A percentile compares a stretch with the other conserved stretches of the same genome.
These are phyloP conservation scores for Micromesistius poutassou DNA, from an alignment of 2,797 vertebrate genomes.

Conservation along the genomic window DNA sequence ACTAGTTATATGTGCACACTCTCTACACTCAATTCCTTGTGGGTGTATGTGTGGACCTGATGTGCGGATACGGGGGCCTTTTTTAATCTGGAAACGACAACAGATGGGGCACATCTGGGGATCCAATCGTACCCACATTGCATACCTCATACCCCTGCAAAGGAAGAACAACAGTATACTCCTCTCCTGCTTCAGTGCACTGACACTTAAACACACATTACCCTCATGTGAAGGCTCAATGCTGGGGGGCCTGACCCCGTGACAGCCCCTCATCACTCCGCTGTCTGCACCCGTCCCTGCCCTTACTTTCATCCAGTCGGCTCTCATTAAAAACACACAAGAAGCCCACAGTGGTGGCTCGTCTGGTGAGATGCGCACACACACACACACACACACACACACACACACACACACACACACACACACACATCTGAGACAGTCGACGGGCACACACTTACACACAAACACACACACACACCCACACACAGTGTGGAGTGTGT, in stretches of 20 bases:
- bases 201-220: conserved; percentile 30
- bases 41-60: not conserved
- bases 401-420: not conserved
- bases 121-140: not conserved
- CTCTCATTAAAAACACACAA: conserved; percentile 41
- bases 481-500: not conserved
- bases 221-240: not conserved
- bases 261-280: conserved; percentile 33
- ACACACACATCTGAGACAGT: not conserved
- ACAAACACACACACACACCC: not conserved
- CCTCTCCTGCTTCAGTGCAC: conserved; percentile 6
- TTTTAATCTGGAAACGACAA: not conserved
- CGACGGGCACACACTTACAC: not conserved
- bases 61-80: not conserved
- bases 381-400: conserved; percentile 11
- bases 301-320: conserved; percentile 47
- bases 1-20: not conserved
- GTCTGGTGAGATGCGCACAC: conserved; percentile 28
- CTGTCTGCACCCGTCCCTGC: not conserved
- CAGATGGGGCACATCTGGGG: not conserved
- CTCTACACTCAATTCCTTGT: not conserved
- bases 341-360: conserved; percentile 14
- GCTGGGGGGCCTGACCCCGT: conserved; percentile 13
- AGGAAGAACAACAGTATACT: not conserved
- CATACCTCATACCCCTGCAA: not conserved